Conservation (phyloP, 2,797 vertebrate species). For the Tauraco hartlaubi region DNA sequence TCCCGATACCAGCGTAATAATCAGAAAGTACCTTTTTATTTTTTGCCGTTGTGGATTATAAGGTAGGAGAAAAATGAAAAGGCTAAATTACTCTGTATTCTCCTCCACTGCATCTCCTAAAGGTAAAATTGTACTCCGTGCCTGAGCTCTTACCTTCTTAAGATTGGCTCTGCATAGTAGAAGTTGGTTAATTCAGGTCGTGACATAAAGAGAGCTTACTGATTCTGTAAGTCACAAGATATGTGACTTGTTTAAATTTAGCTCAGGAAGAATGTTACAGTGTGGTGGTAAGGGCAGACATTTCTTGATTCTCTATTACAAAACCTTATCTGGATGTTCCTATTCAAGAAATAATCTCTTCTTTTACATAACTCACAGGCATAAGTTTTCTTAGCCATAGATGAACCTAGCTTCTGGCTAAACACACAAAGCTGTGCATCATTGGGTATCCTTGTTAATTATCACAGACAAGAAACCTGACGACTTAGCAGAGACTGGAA, state of each 20-base stretch:
- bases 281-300: not conserved
- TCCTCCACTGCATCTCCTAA: not conserved
- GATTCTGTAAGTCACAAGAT: not conserved
- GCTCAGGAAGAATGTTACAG: not conserved
- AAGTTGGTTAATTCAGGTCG: not conserved
- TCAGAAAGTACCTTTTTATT: conserved; percentile 38
- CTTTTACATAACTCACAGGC: not conserved
- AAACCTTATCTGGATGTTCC: not conserved
- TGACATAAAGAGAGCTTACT: not conserved
- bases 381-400: not conserved
- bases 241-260: not conserved
- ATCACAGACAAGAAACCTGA: not conserved
- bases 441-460: not conserved
- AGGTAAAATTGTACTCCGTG: not conserved
- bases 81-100: not conserved
- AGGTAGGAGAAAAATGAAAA: not conserved
- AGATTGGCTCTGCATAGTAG: not conserved
- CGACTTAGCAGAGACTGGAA: not conserved
- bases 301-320: not conserved
- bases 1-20: not conserved
- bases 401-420: not conserved
- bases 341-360: not conserved
- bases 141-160: not conserved
- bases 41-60: not conserved
- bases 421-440: not conserved